phyloP scores from a whole-genome alignment of 2,888 invertebrate species.

The Eristalinus aeneus region DNA sequence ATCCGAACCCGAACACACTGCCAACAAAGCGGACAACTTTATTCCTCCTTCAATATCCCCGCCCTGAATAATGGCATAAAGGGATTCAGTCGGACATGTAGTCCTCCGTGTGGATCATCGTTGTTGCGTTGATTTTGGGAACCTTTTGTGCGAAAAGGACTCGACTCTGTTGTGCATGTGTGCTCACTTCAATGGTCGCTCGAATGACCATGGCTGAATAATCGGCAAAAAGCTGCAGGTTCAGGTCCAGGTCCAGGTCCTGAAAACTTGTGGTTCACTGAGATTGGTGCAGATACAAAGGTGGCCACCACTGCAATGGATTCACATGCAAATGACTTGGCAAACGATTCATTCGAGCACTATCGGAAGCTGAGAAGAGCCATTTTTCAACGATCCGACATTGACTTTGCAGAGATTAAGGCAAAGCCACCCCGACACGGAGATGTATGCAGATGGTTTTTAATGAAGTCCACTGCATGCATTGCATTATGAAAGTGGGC shows the following conservation, averaged over 20 bases:
- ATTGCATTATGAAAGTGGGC: neutral
- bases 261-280: slow-evolving; percentile 22
- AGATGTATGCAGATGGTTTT: neutral
- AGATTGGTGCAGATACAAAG: slow-evolving; percentile 44
- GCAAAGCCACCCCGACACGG: neutral
- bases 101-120: slow-evolving; percentile 29
- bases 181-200: slow-evolving; percentile 49
- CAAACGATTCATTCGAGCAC: slow-evolving; percentile 10
- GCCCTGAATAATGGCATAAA: slow-evolving; percentile 57
- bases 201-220: slow-evolving; percentile 51
- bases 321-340: slow-evolving; percentile 53
- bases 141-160: slow-evolving; percentile 15
- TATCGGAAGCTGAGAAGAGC: neutral
- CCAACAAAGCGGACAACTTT: slow-evolving; percentile 58
- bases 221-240: slow-evolving; percentile 57
- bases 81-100: slow-evolving; percentile 55
- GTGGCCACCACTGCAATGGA: slow-evolving; percentile 25
- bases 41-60: slow-evolving; percentile 43
- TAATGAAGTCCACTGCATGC: neutral
- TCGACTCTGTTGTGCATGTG: slow-evolving; percentile 1
- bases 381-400: slow-evolving; percentile 18
- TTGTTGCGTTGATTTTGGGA: slow-evolving; percentile 28
- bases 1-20: slow-evolving; percentile 33
- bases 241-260: too few species aligned
- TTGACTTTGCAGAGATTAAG: slow-evolving; percentile 24